phyloP scores from a whole-genome alignment of 2,113 vertebrate species.

The Eretmochelys imbricata region DNA sequence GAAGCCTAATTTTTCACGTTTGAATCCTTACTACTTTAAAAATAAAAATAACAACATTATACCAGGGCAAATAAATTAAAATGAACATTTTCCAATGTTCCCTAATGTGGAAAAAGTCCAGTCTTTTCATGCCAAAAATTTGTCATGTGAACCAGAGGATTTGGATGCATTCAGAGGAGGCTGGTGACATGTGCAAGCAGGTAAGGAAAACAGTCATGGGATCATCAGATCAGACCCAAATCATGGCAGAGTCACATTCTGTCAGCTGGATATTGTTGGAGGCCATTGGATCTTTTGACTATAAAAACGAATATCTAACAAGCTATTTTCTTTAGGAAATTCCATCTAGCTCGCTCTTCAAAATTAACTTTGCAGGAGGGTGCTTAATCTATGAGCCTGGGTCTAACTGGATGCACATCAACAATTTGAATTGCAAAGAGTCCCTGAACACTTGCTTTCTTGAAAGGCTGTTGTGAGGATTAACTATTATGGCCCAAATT shows the following conservation, averaged over 20 bases:
- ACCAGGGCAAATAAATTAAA: conserved; percentile 58
- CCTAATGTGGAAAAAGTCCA: conserved; percentile 31
- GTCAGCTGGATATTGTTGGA: not conserved
- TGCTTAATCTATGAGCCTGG: not conserved
- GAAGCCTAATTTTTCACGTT: conserved; percentile 60
- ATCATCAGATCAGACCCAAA: conserved; percentile 25
- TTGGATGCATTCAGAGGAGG: conserved; percentile 43
- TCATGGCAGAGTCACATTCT: not conserved
- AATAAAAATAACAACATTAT: conserved; percentile 55
- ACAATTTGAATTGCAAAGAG: not conserved
- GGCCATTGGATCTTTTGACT: not conserved
- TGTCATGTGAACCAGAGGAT: conserved; percentile 19
- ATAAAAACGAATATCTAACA: not conserved
- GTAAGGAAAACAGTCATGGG: conserved; percentile 41
- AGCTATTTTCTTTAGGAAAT: not conserved
- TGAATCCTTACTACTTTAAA: conserved; percentile 65
- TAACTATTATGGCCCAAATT: not conserved
- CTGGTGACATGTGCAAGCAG: conserved; percentile 32
- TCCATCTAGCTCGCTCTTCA: not conserved
- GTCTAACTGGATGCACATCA: not conserved
- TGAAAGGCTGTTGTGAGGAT: not conserved
- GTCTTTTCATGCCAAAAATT: conserved; percentile 47
- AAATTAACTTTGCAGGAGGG: not conserved
- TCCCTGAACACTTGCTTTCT: not conserved
- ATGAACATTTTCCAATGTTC: conserved; percentile 41